Conservation (phyloP, 2,888 invertebrate genomes). For the Eubasilissa splendida region DNA sequence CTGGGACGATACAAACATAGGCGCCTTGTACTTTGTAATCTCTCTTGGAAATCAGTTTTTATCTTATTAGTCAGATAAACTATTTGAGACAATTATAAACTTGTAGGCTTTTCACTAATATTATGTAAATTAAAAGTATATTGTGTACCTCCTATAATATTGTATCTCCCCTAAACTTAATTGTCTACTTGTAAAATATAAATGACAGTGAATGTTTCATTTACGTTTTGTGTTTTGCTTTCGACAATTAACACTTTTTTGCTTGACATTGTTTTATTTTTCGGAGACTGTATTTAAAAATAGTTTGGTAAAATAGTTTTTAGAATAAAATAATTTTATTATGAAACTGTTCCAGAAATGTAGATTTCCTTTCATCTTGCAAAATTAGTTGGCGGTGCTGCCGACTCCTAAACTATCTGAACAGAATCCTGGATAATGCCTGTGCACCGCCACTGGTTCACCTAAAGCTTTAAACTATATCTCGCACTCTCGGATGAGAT, state of each 20-base stretch:
- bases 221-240: slow-evolving; percentile 7
- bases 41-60: slow-evolving; percentile 16
- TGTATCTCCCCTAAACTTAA: neutral
- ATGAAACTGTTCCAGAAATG: neutral
- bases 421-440: neutral
- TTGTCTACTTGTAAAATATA: neutral
- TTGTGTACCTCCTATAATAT: too few relatives aligned
- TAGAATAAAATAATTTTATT: neutral
- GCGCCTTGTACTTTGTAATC: slow-evolving; percentile 34
- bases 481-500: too few relatives aligned
- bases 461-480: neutral
- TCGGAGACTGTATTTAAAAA: neutral
- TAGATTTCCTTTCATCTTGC: too few relatives aligned
- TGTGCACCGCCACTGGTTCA: neutral
- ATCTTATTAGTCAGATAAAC: slow-evolving; percentile 6
- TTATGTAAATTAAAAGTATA: slow-evolving; percentile 6
- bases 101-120: slow-evolving; percentile 3
- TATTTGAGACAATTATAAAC: slow-evolving; percentile 2
- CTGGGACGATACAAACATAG: slow-evolving; percentile 32
- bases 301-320: neutral
- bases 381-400: too few relatives aligned
- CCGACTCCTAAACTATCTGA: neutral
- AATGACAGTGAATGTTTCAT: neutral
- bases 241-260: neutral
- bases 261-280: neutral